Evolutionary conservation across 2,797 vertebrate genomes (phyloP).

Genomic region (Scolopax rusticola): DNA sequence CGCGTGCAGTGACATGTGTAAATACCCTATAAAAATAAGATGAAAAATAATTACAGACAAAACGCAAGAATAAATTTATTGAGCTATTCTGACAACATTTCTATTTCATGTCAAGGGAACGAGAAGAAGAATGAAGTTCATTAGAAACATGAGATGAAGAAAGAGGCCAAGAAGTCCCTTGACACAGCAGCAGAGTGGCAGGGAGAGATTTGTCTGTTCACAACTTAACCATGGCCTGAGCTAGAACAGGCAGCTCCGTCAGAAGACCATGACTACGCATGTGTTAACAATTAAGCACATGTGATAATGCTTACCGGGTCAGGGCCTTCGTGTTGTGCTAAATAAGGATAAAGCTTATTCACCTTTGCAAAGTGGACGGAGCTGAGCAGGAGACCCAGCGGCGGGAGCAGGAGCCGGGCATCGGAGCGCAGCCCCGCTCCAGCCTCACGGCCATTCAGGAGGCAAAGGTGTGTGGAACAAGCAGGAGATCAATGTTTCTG

Average conservation of each 20-base stretch:
- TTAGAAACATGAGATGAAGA: background rate
- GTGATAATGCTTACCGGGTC: background rate
- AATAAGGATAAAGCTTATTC: background rate
- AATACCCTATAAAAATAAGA: conserved; percentile 52
- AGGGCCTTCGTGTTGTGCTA: background rate
- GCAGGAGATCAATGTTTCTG: background rate
- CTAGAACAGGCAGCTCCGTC: background rate
- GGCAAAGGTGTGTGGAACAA: rapidly evolving
- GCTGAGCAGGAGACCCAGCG: rapidly evolving
- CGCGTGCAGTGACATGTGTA: background rate
- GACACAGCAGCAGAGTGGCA: background rate
- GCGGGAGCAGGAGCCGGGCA: background rate
- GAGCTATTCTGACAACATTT: background rate
- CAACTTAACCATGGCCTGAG: background rate
- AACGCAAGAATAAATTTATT: conserved; percentile 48
- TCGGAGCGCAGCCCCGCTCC: background rate
- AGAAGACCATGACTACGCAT: background rate
- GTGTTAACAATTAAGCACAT: background rate
- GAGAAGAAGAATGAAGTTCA: background rate
- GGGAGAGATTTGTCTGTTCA: background rate
- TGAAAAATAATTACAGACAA: conserved; percentile 52
- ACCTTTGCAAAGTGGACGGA: background rate
- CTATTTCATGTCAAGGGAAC: background rate
- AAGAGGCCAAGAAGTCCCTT: background rate
- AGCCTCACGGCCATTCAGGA: background rate